phyloP scores from a whole-genome alignment of 2,113 vertebrate genomes.

The Talpa occidentalis region DNA sequence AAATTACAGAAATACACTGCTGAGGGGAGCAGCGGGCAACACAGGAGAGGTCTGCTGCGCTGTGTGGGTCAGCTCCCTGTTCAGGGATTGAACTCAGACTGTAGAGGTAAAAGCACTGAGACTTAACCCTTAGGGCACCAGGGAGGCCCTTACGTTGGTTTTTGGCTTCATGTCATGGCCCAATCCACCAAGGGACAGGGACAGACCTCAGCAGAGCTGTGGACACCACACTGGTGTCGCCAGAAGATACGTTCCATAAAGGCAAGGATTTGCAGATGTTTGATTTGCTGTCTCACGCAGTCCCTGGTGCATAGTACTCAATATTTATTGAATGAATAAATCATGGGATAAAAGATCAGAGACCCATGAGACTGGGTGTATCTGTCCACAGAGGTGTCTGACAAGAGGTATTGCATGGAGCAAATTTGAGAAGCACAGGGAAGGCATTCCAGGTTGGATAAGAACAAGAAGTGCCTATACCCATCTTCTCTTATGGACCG shows the following conservation, averaged over 20 bases:
- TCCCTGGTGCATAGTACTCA: background rate
- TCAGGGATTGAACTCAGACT: too few species aligned
- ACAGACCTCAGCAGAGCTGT: background rate
- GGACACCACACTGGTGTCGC: background rate
- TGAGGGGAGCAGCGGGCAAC: too few species aligned
- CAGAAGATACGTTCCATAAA: background rate
- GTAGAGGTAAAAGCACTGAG: too few species aligned
- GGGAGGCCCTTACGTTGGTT: too few species aligned
- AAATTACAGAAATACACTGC: too few species aligned
- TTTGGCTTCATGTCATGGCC: background rate
- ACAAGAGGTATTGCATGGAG: background rate
- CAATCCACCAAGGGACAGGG: background rate
- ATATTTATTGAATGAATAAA: background rate
- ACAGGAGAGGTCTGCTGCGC: too few species aligned
- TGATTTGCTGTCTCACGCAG: conserved; percentile 48
- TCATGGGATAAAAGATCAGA: background rate
- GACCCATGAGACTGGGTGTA: background rate
- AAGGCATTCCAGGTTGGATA: background rate
- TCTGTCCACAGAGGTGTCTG: background rate
- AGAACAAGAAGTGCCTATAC: background rate
- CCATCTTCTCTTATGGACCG: background rate
- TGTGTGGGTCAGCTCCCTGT: too few species aligned
- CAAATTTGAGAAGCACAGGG: background rate
- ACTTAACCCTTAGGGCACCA: too few species aligned
- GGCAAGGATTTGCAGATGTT: conserved; percentile 27